phyloP scores from a whole-genome alignment of 2,113 vertebrate species.

The Leiothrix lutea region DNA sequence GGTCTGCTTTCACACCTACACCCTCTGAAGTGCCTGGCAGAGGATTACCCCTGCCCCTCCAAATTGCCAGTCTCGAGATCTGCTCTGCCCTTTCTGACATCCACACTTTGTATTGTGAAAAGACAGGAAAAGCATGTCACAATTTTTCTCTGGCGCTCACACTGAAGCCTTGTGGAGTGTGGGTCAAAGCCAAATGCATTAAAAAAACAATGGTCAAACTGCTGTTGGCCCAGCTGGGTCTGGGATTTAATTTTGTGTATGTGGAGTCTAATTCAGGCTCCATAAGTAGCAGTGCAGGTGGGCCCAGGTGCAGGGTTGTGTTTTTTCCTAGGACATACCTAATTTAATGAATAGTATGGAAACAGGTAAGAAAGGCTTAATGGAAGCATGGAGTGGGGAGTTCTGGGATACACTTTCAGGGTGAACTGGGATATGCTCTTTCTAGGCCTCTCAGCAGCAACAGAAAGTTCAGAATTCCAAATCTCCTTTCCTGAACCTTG shows the following conservation, averaged over 20 bases:
- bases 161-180: not conserved
- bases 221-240: not conserved
- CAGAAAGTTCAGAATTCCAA: not conserved
- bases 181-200: not conserved
- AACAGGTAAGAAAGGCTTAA: not conserved
- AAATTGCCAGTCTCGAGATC: not conserved
- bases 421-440: not conserved
- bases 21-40: not conserved
- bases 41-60: not conserved
- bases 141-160: not conserved
- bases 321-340: not conserved
- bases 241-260: not conserved
- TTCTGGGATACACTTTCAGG: not conserved
- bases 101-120: not conserved
- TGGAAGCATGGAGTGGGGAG: not conserved
- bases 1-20: not conserved
- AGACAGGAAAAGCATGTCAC: not conserved
- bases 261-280: not conserved
- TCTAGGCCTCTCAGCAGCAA: not conserved
- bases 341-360: not conserved
- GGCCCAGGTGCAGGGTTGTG: not conserved
- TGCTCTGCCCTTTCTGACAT: not conserved
- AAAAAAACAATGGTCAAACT: not conserved
- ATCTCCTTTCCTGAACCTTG: not conserved
- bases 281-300: not conserved